phyloP scores from a whole-genome alignment of 1,140 invertebrate genomes.

The Paramacrobiotus metropolitanus region DNA sequence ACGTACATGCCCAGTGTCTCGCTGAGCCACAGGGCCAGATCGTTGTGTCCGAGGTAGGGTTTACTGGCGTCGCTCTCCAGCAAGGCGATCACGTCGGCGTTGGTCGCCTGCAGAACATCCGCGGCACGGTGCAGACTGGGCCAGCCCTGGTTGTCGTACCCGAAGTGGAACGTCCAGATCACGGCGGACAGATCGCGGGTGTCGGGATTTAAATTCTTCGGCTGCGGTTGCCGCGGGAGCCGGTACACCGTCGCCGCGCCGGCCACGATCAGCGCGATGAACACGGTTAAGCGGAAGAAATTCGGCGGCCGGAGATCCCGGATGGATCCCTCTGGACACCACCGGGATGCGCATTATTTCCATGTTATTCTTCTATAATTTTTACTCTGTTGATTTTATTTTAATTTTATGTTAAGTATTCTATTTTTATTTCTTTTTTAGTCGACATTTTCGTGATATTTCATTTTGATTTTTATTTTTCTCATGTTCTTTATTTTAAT shows the following conservation, averaged over 20 bases:
- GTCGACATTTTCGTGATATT: too few relatives aligned
- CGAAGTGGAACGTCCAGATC: conserved; percentile 26
- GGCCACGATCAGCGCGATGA: not conserved
- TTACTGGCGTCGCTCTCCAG: conserved; percentile 25
- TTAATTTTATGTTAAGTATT: too few relatives aligned
- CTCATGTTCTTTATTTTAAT: too few relatives aligned
- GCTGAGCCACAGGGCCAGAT: conserved; percentile 23
- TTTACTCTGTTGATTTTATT: too few relatives aligned
- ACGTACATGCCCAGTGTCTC: conserved; percentile 22
- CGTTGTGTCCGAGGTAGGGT: conserved; percentile 24
- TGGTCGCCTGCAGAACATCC: conserved; percentile 19
- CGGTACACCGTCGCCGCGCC: not conserved
- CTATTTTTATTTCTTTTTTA: too few relatives aligned
- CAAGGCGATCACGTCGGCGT: conserved; percentile 23
- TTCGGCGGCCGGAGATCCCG: too few relatives aligned
- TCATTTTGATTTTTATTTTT: too few relatives aligned
- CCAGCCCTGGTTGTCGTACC: conserved; percentile 25
- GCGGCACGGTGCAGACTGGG: conserved; percentile 22
- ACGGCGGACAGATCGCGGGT: conserved; percentile 16
- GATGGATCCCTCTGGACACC: too few relatives aligned
- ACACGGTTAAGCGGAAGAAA: not conserved
- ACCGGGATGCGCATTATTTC: too few relatives aligned
- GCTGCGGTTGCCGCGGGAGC: not conserved
- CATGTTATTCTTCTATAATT: too few relatives aligned
- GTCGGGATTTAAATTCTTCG: not conserved